Conservation (phyloP, 2,113 vertebrate genomes). For the Spea bombifrons region DNA sequence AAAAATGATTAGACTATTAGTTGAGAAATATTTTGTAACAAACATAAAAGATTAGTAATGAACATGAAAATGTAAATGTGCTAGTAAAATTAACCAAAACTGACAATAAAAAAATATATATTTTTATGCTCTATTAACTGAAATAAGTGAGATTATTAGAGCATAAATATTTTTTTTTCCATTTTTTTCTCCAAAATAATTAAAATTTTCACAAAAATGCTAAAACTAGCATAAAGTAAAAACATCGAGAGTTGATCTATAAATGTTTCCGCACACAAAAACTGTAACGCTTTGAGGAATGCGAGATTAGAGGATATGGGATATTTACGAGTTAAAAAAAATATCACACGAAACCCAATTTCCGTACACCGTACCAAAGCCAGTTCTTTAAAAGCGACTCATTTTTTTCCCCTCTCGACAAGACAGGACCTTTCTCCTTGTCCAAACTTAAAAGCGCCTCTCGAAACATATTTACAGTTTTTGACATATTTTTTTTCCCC, state of each 20-base stretch:
- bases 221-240: too few species aligned
- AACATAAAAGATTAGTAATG: too few species aligned
- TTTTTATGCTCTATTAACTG: too few species aligned
- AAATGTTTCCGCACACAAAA: not conserved
- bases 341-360: not conserved
- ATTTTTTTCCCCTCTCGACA: conserved; percentile 6
- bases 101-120: too few species aligned
- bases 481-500: conserved; percentile 65
- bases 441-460: conserved; percentile 51
- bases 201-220: too few species aligned
- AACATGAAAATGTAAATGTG: too few species aligned
- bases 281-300: too few species aligned
- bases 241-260: not conserved
- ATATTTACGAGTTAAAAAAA: not conserved
- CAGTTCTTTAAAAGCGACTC: conserved; percentile 13
- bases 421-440: conserved; percentile 35
- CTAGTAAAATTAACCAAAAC: too few species aligned
- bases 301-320: not conserved
- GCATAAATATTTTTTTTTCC: not conserved
- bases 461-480: conserved; percentile 50
- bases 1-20: too few species aligned
- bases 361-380: conserved; percentile 12
- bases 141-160: too few species aligned
- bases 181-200: not conserved
- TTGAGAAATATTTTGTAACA: too few species aligned